Conservation (phyloP, 2,888 invertebrate species). For the Chymomyza fuscimana region DNA sequence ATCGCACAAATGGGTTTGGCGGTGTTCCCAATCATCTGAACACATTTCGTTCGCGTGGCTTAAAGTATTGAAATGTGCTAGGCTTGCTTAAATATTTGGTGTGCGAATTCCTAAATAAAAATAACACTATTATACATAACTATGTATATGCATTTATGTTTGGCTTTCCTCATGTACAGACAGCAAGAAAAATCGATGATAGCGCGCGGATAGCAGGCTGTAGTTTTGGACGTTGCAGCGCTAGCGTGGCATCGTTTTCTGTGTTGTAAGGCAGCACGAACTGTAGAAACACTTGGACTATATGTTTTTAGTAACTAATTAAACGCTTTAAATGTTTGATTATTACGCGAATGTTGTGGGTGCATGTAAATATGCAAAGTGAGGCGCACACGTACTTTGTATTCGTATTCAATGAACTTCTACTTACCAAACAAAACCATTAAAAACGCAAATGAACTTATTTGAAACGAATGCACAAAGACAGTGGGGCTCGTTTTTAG, state of each 20-base stretch:
- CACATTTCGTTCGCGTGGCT: slow-evolving; percentile 73
- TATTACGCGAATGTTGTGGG: neutral
- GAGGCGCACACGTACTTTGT: neutral
- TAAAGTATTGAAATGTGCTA: slow-evolving; percentile 69
- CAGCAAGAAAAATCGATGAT: slow-evolving; percentile 6
- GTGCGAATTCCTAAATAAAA: slow-evolving; percentile 50
- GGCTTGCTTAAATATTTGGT: slow-evolving; percentile 33
- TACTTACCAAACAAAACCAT: slow-evolving; percentile 75
- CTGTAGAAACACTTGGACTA: neutral
- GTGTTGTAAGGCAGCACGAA: neutral
- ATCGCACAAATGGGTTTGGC: slow-evolving; percentile 56
- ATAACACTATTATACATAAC: neutral
- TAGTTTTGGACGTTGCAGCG: neutral
- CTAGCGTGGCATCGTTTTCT: neutral
- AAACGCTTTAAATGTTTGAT: neutral
- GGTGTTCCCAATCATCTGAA: slow-evolving; percentile 59
- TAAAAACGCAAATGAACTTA: slow-evolving; percentile 67
- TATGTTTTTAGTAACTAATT: neutral
- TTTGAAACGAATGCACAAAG: slow-evolving; percentile 71
- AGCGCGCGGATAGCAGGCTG: slow-evolving; percentile 1
- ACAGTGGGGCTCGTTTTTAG: slow-evolving; percentile 51
- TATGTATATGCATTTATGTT: neutral
- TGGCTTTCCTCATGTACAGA: neutral
- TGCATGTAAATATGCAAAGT: neutral
- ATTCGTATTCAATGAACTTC: slow-evolving; percentile 62